Evolutionary conservation across 2,888 invertebrate species (phyloP).

Genomic region (Blastobasis adustella): DNA sequence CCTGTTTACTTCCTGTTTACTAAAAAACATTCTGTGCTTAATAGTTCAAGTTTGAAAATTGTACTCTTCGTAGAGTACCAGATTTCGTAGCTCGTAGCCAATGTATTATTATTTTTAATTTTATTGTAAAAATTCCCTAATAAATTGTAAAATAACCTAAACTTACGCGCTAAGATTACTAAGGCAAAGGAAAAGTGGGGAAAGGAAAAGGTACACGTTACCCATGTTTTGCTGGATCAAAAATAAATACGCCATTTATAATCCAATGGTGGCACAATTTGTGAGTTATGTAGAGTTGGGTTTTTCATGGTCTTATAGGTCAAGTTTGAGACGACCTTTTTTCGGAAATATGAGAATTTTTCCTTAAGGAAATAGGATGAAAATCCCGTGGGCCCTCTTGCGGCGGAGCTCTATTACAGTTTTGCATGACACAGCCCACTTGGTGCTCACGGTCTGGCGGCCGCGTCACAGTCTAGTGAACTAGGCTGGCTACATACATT

Average conservation of each 20-base stretch:
- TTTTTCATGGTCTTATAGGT: background rate
- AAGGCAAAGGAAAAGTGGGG: too few species aligned
- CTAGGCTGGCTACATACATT: background rate
- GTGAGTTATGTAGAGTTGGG: constrained; percentile 1
- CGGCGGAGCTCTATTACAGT: background rate
- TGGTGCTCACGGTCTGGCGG: background rate
- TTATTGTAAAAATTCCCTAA: too few species aligned
- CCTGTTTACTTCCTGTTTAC: too few species aligned
- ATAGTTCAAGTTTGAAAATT: too few species aligned
- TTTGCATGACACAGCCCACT: background rate
- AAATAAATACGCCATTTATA: constrained; percentile 5
- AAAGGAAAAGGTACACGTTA: background rate
- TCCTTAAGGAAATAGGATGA: background rate
- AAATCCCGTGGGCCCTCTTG: background rate
- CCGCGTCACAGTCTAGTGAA: background rate
- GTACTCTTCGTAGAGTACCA: too few species aligned
- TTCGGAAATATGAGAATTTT: background rate
- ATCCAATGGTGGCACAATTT: constrained; percentile 4
- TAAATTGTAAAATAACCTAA: too few species aligned
- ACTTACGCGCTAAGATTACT: too few species aligned
- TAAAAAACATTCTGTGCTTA: too few species aligned
- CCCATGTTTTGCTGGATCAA: background rate
- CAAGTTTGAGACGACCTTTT: background rate
- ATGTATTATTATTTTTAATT: too few species aligned
- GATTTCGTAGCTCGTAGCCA: too few species aligned